Conservation (phyloP, 2,888 invertebrate genomes). For the Lasioglossum villosulum region DNA sequence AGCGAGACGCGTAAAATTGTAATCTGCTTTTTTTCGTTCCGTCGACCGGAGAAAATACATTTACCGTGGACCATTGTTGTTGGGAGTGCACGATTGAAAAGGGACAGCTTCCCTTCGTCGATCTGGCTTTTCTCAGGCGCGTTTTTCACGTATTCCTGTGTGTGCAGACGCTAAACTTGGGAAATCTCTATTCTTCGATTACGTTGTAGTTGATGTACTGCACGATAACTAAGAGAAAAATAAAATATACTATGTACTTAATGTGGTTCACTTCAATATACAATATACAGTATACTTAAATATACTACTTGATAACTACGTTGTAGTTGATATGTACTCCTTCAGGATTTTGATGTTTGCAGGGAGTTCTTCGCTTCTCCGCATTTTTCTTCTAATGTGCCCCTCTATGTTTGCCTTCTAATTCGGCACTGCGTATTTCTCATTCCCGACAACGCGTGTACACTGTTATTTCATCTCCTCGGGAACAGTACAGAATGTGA, state of each 20-base stretch:
- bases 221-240: no score
- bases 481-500: background rate
- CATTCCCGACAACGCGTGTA: background rate
- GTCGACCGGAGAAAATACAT: conserved; percentile 2
- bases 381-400: background rate
- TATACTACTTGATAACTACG: no score
- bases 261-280: no score
- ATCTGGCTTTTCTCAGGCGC: no score
- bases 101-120: background rate
- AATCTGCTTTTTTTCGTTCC: background rate
- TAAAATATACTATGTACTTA: no score
- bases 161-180: background rate
- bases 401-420: background rate
- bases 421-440: background rate
- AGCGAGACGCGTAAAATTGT: conserved; percentile 21
- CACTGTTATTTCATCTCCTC: background rate
- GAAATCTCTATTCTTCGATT: background rate
- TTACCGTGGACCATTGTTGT: background rate
- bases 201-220: no score
- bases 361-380: no score
- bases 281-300: no score
- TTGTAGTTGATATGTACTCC: no score
- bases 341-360: background rate
- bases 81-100: background rate
- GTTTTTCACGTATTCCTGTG: background rate